phyloP scores from a whole-genome alignment of 2,797 vertebrate species.

The Sebastes kiyomatsui region DNA sequence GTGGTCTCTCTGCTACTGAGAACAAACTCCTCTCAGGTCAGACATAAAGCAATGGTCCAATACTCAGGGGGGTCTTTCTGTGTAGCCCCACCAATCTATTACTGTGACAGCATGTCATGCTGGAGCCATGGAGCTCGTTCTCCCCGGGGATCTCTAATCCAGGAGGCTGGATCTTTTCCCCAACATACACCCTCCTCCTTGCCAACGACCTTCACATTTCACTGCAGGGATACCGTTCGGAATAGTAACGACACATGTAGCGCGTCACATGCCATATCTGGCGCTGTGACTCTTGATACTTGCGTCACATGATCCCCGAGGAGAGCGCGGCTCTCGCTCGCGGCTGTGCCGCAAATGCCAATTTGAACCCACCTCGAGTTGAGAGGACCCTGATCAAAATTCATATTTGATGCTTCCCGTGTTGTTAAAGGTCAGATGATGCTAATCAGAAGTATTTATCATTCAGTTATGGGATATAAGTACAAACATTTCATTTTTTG shows the following conservation, averaged over 20 bases:
- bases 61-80: conserved; percentile 43
- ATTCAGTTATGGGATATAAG: conserved; percentile 40
- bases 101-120: conserved; percentile 60
- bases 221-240: conserved; percentile 44
- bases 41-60: conserved; percentile 42
- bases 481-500: conserved; percentile 11
- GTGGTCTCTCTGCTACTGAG: conserved; percentile 7
- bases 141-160: conserved; percentile 67
- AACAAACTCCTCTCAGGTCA: conserved; percentile 18
- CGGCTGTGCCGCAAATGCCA: conserved; percentile 13
- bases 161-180: conserved; percentile 52
- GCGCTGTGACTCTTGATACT: conserved; percentile 20
- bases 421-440: conserved; percentile 62
- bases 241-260: conserved; percentile 52
- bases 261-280: conserved; percentile 20
- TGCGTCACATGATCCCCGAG: conserved; percentile 12
- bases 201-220: conserved; percentile 66
- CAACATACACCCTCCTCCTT: conserved; percentile 42
- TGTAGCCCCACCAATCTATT: conserved; percentile 54
- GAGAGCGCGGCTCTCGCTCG: neutral
- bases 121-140: conserved; percentile 34
- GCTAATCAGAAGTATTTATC: conserved; percentile 52
- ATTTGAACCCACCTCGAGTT: conserved; percentile 1
- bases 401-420: conserved; percentile 32
- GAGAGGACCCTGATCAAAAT: conserved; percentile 35